phyloP scores from a whole-genome alignment of 2,797 vertebrate species.

The Jordanella pulchra region DNA sequence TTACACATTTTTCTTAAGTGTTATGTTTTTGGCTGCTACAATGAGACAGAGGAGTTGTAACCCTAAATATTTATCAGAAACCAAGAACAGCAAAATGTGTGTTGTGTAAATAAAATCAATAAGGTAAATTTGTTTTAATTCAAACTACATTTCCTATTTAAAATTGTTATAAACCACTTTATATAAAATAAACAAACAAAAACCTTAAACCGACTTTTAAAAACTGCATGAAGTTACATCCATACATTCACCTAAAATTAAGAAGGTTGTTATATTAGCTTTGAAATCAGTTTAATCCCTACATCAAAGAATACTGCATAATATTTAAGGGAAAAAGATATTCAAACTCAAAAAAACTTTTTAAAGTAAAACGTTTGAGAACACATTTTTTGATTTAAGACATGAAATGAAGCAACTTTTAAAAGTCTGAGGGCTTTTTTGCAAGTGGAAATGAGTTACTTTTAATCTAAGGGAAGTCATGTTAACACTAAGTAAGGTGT shows the following conservation, averaged over 20 bases:
- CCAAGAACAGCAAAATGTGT: neutral
- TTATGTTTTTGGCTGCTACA: constrained; percentile 20
- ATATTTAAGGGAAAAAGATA: neutral
- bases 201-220: constrained; percentile 7
- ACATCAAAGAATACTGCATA: neutral
- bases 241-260: neutral
- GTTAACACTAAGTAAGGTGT: constrained; percentile 29
- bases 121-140: neutral
- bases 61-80: constrained; percentile 16
- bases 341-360: neutral
- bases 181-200: neutral
- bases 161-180: neutral
- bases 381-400: constrained; percentile 35
- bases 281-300: constrained; percentile 27
- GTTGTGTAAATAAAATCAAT: neutral
- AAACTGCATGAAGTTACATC: constrained; percentile 7
- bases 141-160: constrained; percentile 8
- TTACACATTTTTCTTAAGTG: neutral
- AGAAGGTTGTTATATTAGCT: neutral
- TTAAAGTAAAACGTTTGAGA: constrained; percentile 34
- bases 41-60: constrained; percentile 22
- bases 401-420: constrained; percentile 28
- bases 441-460: constrained; percentile 24
- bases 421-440: neutral
- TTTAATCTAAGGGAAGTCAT: constrained; percentile 11